A percentile compares a stretch with the other conserved stretches of the same genome.
Evolutionary conservation across 37 sponge, comb jelly and placozoan genomes (phyloP).

Genomic region (Beroe ovata): DNA sequence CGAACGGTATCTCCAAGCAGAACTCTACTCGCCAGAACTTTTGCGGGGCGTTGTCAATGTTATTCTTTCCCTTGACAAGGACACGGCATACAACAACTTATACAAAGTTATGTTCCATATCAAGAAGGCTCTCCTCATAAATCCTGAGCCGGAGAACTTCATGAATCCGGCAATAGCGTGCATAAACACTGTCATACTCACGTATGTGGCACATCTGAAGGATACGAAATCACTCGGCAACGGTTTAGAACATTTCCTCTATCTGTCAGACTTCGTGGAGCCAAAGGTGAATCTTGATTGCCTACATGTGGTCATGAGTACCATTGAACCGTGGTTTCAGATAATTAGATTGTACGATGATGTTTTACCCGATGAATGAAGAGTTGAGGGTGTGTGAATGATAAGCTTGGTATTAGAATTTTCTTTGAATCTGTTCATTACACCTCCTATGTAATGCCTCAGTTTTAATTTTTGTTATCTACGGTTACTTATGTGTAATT

Average conservation of each 20-base stretch:
- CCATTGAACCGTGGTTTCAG: constrained; percentile 8
- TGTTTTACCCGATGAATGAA: constrained; percentile 17
- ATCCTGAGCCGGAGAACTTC: constrained; percentile 16
- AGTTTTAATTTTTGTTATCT: no score
- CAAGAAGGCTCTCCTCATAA: background rate
- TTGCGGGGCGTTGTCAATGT: background rate
- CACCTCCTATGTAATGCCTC: no score
- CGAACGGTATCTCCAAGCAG: constrained; percentile 18
- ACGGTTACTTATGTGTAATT: no score
- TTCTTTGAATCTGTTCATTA: no score
- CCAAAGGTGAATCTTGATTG: constrained; percentile 27
- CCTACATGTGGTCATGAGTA: background rate
- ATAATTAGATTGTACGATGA: constrained; percentile 10
- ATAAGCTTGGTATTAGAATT: no score
- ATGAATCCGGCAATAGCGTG: constrained; percentile 57
- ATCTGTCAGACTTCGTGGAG: constrained; percentile 11
- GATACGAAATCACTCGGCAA: constrained; percentile 14
- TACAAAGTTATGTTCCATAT: constrained; percentile 6
- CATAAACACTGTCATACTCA: constrained; percentile 32
- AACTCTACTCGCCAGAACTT: constrained; percentile 1
- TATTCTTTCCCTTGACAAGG: background rate
- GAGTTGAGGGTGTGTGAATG: no score
- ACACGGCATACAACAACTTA: background rate
- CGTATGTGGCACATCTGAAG: constrained; percentile 17
- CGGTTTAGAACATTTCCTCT: constrained; percentile 58